These are phyloP conservation scores for Streptopelia turtur DNA, from an alignment of 2,797 vertebrate species.

Conservation along the genomic window DNA sequence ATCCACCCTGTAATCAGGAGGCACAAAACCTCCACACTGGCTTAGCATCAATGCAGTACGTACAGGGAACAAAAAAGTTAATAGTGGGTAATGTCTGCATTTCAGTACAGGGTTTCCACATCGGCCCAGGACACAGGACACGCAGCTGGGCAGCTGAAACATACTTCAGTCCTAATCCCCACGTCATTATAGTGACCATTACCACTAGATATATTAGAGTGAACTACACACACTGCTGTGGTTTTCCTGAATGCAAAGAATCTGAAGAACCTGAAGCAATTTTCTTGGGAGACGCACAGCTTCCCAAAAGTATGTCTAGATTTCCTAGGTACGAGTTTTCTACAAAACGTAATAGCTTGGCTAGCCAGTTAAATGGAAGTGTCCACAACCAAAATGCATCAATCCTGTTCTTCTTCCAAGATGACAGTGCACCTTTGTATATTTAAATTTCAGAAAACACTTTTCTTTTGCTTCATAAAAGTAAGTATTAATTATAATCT, in stretches of 20 bases:
- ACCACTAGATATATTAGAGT: not conserved
- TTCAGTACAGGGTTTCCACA: not conserved
- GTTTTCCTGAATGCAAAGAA: not conserved
- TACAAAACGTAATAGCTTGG: not conserved
- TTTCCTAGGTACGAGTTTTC: not conserved
- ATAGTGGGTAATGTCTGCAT: not conserved
- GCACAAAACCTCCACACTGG: not conserved
- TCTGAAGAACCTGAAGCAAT: not conserved
- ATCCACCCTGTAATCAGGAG: not conserved
- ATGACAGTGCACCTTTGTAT: not conserved
- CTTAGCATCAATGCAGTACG: not conserved
- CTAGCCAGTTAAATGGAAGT: not conserved
- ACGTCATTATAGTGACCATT: not conserved
- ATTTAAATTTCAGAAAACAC: not conserved
- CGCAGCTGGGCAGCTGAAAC: not conserved
- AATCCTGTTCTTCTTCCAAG: not conserved
- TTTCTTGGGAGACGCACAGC: not conserved
- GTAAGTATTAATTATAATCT: not conserved
- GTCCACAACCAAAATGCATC: not conserved
- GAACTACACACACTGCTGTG: fast-evolving
- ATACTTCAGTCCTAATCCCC: not conserved
- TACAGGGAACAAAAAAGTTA: not conserved
- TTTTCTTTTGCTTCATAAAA: not conserved
- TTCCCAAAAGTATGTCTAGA: not conserved
- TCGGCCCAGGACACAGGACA: too few species aligned